Evolutionary conservation across 2,113 vertebrate genomes (phyloP), one percentile per base, ranked within the genome.

Genomic region (Protobothrops flavoviridis): DNA sequence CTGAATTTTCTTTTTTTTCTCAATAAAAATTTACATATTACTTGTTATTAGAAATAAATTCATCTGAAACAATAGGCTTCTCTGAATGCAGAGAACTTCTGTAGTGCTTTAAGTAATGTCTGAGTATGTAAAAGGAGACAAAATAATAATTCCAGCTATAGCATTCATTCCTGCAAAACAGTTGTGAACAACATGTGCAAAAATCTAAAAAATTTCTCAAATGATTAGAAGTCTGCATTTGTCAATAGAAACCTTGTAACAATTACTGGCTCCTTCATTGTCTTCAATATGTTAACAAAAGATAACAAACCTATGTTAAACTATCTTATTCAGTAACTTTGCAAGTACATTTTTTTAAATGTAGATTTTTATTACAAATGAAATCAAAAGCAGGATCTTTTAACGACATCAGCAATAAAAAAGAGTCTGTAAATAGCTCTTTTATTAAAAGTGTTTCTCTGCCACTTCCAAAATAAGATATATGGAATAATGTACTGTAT

Each of bases 291-390:
- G 69, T 89, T 95, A 93, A 64, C 0, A 94, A 94, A 90, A 94
- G 94, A 8, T 59, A 94, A 24, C 17, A 52, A 95, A 90, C 9
- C 45, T 57, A 5, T 91, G 94, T 91, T 94, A 95, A 95, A 88
- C 8, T 89, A 11, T 52, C 81, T 90, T 3, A 91, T 95, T 86
- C 57, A 91, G 39, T 10, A 94, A 88, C 55, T 94, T 88, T 69
- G 86, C 94, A 96, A 95, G 13, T 20, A 89, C 95, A 88, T 13
- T 86, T 95, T 96, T 94, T 45, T 20, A 50, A 95, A 95, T 92
- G 23, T 91, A 5, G 29, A 4, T 15, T 29, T 50, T 91, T 43
- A 7, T 10, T 89, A 4, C 4, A 87, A 91, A 43, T 91, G 86
- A 93, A 43, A 91, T 93, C 89, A 91, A 91, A 39, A 21, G 0